Evolutionary conservation across 2,888 invertebrate species (phyloP).

Genomic region (Apodemia hepburni): DNA sequence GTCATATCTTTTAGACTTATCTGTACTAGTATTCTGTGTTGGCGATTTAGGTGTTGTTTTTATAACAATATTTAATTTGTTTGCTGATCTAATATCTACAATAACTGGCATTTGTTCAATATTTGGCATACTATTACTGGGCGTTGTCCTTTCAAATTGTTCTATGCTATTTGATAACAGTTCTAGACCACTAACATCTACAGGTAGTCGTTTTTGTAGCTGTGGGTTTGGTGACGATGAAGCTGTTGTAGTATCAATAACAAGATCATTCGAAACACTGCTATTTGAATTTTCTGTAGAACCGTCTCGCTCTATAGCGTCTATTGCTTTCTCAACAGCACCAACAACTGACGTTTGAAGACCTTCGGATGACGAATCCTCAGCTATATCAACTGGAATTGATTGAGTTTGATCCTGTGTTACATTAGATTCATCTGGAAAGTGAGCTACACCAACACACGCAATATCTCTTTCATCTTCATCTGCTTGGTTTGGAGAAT

Average conservation of each 20-base stretch:
- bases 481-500: slow-evolving; percentile 66
- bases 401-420: slow-evolving; percentile 42
- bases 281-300: slow-evolving; percentile 62
- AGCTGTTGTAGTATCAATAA: slow-evolving; percentile 65
- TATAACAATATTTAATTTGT: slow-evolving; percentile 65
- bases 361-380: slow-evolving; percentile 65
- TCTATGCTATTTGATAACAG: slow-evolving; percentile 92
- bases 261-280: slow-evolving; percentile 64
- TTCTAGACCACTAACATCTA: slow-evolving; percentile 90
- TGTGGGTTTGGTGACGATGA: slow-evolving; percentile 46
- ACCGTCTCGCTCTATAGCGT: slow-evolving; percentile 66
- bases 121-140: slow-evolving; percentile 54
- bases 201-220: slow-evolving; percentile 48
- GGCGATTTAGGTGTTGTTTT: slow-evolving; percentile 70
- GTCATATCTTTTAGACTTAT: slow-evolving; percentile 59
- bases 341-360: slow-evolving; percentile 52
- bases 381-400: slow-evolving; percentile 54
- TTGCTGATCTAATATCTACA: slow-evolving; percentile 60
- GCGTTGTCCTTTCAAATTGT: slow-evolving; percentile 83
- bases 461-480: slow-evolving; percentile 69
- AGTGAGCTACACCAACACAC: slow-evolving; percentile 71
- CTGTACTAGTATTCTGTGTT: slow-evolving; percentile 52
- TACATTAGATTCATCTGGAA: slow-evolving; percentile 53
- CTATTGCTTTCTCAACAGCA: slow-evolving; percentile 64
- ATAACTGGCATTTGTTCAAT: slow-evolving; percentile 55